Evolutionary conservation across 2,888 invertebrate genomes (phyloP), one percentile per base, ranked within the genome.

Genomic region (Lissocephala sabroskyi): DNA sequence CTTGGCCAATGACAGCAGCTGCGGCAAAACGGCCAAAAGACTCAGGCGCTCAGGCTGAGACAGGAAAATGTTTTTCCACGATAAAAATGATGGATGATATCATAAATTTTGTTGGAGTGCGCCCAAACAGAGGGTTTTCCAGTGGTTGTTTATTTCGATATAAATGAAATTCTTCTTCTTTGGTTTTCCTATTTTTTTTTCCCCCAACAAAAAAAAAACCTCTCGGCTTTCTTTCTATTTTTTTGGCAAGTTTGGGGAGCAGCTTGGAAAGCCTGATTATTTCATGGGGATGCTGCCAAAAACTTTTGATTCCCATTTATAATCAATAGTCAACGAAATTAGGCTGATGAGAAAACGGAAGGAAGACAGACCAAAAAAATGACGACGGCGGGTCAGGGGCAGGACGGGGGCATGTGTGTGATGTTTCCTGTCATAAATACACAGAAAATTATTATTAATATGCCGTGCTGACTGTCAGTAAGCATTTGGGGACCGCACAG

Each of bases 1-100:
- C 79, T 81, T 80, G 79, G 79, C 79, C 79, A 80, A 80, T 81
- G 80, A 81, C 80, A 81, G 65, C 57, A 23, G 19, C 37, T 17
- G 44, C 36, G 36, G 56, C 48, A 47, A 45, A 59, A 59, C 43
- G n/a, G 44, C 23, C 11, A n/a, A 36, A 46, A 52, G 56, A 45
- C 65, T 68, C 70, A 62, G 64, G 59, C 64, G 45, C n/a, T n/a
- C 70, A 79, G 75, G 70, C 71, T 75, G 79, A 71, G 75, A 71
- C 80, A 81, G 77, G 81, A 80, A 82, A 82, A 83, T 82, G 79
- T 82, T 82, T 83, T 83, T 82, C 80, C 76, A 82, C 84, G 84
- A 85, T 84, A 85, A 85, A 84, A 84, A 84, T 84, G 84, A 84
- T 83, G 82, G 78, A 84, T 85, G 85, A 83, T 76, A 79, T 79